A percentile compares a stretch with the other conserved stretches of the same genome.
Conservation (phyloP, 2,797 vertebrate genomes). For the Neosilurus hyrtlii region DNA sequence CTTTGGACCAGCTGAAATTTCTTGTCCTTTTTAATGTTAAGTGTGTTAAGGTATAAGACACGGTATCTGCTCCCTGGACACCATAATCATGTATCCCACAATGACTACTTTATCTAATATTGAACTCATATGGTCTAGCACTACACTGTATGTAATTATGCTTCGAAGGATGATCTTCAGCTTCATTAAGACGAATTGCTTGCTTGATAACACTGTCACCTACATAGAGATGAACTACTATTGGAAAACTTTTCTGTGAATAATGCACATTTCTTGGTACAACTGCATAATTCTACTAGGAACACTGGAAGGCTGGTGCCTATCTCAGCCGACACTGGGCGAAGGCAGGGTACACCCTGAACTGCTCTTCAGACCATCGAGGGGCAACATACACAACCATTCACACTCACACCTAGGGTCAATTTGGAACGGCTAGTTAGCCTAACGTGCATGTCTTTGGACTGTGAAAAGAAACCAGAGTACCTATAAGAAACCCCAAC, state of each 20-base stretch:
- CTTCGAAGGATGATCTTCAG: neutral
- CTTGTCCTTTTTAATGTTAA: constrained; percentile 28
- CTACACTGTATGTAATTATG: neutral
- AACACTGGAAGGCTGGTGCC: too few relatives aligned
- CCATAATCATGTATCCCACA: constrained; percentile 23
- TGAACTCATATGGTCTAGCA: neutral
- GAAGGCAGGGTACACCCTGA: too few relatives aligned
- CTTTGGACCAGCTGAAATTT: constrained; percentile 56
- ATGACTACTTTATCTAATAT: constrained; percentile 28
- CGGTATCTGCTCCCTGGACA: constrained; percentile 28
- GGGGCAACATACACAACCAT: too few relatives aligned
- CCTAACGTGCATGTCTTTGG: too few relatives aligned
- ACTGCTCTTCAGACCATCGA: too few relatives aligned
- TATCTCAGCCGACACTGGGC: too few relatives aligned
- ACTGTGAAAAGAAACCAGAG: too few relatives aligned
- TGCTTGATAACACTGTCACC: neutral
- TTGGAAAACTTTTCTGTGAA: neutral
- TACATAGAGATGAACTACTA: neutral
- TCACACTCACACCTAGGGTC: too few relatives aligned
- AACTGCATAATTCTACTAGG: too few relatives aligned
- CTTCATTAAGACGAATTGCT: neutral
- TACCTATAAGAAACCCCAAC: too few relatives aligned
- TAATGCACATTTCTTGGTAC: neutral
- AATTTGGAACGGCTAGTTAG: too few relatives aligned
- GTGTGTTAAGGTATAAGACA: constrained; percentile 42